Base-by-base conservation (phyloP, 2,888 invertebrate species). In the Sthenelais limicola region DNA sequence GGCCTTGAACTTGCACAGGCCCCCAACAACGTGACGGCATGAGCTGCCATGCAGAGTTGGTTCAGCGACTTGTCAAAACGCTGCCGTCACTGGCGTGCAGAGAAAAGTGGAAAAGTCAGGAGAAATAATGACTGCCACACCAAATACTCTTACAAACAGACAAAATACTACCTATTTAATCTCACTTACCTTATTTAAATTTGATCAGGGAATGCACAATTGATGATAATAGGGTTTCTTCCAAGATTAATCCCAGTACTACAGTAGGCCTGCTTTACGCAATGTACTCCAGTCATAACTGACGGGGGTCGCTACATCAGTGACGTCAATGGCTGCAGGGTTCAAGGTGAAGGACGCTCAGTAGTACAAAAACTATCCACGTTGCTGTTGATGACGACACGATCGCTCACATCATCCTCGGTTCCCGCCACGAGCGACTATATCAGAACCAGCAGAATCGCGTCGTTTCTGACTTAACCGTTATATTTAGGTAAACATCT, bases 291-390 rank as follows among this genome's bases (percentile, higher is more conserved):
- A 56, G 56, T 56, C 56, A 56, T 56, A 33, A 56, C 30, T n/a
- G 18, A 28, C 1, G 24, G 2, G 52, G 4, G 52, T n/a, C n/a
- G 52, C 28, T 52, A 15, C 2, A 12, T 26, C 52, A 28, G 30
- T 56, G 56, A 56, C 56, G 56, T 56, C 56, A 56, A 56, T 56
- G 32, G 5, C 52, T 48, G 28, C 30, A 56, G 30, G 56, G 56
- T 28, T 56, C 56, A 56, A 56, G 56, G 56, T 18, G 21, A 56
- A 56, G 56, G 56, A n/a, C 56, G 32, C 33, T 32, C 30, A n/a
- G 56, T 15, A 32, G 30, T 56, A n/a, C n/a, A n/a, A n/a, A n/a
- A n/a, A n/a, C n/a, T n/a, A n/a, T n/a, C n/a, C n/a, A n/a, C n/a
- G n/a, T n/a, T n/a, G n/a, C n/a, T n/a, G n/a, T n/a, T n/a, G n/a